These are phyloP conservation scores for Chlamydotis undulata DNA, from an alignment of 2,113 vertebrate species.

Conservation along the genomic window DNA sequence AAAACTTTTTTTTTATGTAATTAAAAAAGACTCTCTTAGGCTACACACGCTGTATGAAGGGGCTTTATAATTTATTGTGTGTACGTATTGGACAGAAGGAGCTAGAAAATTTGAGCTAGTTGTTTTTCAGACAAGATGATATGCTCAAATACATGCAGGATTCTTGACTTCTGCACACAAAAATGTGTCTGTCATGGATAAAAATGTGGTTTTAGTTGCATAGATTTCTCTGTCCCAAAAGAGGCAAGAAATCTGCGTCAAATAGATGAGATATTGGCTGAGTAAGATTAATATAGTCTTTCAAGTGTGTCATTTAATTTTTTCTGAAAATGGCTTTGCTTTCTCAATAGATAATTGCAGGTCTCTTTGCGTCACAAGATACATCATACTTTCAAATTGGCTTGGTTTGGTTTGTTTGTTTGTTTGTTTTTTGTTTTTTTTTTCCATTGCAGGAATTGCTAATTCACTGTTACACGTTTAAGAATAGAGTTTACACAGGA, in stretches of 20 bases:
- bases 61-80: background rate
- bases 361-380: background rate
- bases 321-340: background rate
- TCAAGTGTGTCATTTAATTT: accelerated
- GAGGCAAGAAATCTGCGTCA: background rate
- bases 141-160: background rate
- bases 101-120: background rate
- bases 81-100: background rate
- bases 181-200: background rate
- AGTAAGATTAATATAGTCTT: background rate
- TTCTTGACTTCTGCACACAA: background rate
- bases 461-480: background rate
- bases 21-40: background rate
- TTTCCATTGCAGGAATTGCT: background rate
- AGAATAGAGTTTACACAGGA: background rate
- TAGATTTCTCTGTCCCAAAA: background rate
- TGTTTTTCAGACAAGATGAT: background rate
- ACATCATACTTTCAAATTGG: background rate
- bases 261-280: background rate
- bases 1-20: background rate
- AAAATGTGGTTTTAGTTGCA: background rate
- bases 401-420: too few relatives aligned
- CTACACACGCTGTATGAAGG: background rate
- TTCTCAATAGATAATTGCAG: background rate
- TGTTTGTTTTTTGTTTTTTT: background rate